Evolutionary conservation across 2,113 vertebrate species (phyloP).

Genomic region (Bungarus multicinctus): DNA sequence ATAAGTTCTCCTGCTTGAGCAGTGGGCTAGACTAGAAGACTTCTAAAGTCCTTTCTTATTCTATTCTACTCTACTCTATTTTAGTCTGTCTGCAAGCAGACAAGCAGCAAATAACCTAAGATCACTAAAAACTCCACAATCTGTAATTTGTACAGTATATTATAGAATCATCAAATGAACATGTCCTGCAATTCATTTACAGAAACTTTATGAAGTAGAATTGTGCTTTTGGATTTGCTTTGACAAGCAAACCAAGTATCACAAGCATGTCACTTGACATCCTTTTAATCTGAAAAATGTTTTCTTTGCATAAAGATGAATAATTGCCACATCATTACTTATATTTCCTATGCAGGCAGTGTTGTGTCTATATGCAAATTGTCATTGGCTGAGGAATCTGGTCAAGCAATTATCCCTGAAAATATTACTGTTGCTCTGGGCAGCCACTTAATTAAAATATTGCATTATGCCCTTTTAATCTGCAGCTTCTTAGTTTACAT

Average conservation of each 20-base stretch:
- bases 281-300: neutral
- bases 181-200: neutral
- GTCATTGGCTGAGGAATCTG: neutral
- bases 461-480: neutral
- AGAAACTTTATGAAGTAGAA: neutral
- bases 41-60: too few species aligned
- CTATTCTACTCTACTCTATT: too few species aligned
- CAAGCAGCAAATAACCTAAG: neutral
- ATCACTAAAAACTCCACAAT: neutral
- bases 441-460: neutral
- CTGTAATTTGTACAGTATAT: neutral
- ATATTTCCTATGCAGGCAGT: neutral
- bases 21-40: too few species aligned
- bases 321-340: slow-evolving; percentile 10
- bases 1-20: too few species aligned
- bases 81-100: neutral
- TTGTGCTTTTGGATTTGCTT: neutral
- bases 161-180: neutral
- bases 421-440: neutral
- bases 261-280: neutral
- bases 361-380: neutral
- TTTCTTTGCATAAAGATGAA: neutral
- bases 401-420: neutral
- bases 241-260: neutral
- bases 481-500: neutral